phyloP scores from a whole-genome alignment of 1,140 invertebrate genomes.

The Saxidomus purpurata region DNA sequence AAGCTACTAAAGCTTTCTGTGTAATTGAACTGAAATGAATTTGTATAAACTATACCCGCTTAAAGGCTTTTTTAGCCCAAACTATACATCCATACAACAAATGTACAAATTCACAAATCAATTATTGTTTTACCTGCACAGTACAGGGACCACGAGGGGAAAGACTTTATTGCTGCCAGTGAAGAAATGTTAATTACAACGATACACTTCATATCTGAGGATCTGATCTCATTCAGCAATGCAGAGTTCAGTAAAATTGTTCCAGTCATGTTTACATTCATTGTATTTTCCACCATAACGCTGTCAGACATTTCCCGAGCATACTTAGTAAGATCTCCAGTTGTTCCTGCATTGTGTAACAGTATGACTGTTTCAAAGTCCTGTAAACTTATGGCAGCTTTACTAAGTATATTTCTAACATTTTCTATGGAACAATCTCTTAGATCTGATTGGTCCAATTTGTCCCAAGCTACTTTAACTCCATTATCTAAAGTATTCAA shows the following conservation, averaged over 20 bases:
- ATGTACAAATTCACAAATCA: no score
- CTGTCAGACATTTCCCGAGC: constrained; percentile 88
- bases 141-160: constrained; percentile 93
- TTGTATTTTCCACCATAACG: constrained; percentile 88
- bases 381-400: constrained; percentile 77
- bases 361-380: constrained; percentile 91
- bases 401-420: constrained; percentile 87
- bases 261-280: constrained; percentile 93
- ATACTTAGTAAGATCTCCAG: constrained; percentile 90
- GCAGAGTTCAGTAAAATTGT: constrained; percentile 92
- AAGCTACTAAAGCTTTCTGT: no score
- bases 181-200: constrained; percentile 96
- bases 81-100: no score
- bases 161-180: constrained; percentile 92
- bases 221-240: constrained; percentile 90
- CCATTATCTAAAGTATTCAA: constrained; percentile 76
- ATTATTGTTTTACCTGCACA: constrained; percentile 94
- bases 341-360: constrained; percentile 96
- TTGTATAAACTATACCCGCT: no score
- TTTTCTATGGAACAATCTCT: constrained; percentile 81
- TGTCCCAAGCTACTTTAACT: constrained; percentile 70
- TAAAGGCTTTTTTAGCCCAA: no score
- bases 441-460: constrained; percentile 84
- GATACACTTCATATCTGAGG: constrained; percentile 85
- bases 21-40: no score